A percentile compares a stretch with the other conserved stretches of the same genome.
These are phyloP conservation scores for Loris lydekkerianus DNA, from an alignment of 2,797 vertebrate species.

Conservation along the genomic window DNA sequence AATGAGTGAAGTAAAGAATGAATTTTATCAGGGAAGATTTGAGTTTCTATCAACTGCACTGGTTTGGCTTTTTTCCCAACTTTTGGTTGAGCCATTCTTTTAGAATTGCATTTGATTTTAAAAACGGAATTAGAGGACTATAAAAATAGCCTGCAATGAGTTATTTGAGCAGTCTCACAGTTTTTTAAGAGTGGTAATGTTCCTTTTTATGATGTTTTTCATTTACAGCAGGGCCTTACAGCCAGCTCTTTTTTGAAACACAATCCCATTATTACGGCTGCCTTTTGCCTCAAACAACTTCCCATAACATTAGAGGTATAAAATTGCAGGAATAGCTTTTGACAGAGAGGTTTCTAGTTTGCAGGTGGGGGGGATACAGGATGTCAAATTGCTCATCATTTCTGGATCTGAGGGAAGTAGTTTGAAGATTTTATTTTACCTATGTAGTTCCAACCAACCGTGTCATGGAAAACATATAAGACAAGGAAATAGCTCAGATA, in stretches of 20 bases:
- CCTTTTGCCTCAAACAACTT: constrained; percentile 81
- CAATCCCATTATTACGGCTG: constrained; percentile 80
- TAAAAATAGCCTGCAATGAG: constrained; percentile 82
- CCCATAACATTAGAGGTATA: constrained; percentile 80
- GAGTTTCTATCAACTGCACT: constrained; percentile 67
- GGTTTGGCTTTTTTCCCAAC: constrained; percentile 73
- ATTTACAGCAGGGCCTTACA: constrained; percentile 85
- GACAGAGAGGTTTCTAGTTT: constrained; percentile 80
- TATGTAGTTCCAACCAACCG: constrained; percentile 77
- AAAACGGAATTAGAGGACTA: constrained; percentile 82
- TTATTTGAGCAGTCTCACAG: constrained; percentile 82
- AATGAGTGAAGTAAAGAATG: constrained; percentile 33
- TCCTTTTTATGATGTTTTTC: constrained; percentile 87
- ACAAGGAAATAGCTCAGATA: constrained; percentile 82
- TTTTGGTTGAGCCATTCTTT: constrained; percentile 72
- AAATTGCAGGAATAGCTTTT: constrained; percentile 81
- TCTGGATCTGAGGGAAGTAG: constrained; percentile 79
- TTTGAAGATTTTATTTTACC: constrained; percentile 83
- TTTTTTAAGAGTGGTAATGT: constrained; percentile 81
- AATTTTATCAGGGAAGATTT: constrained; percentile 50
- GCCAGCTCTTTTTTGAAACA: constrained; percentile 80
- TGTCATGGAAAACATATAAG: constrained; percentile 80
- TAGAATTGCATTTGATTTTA: constrained; percentile 80
- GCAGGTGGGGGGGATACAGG: constrained; percentile 78
- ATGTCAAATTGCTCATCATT: constrained; percentile 81